These are phyloP conservation scores for Brachyopa scutellaris DNA, from an alignment of 2,888 invertebrate species.

Conservation along the genomic window DNA sequence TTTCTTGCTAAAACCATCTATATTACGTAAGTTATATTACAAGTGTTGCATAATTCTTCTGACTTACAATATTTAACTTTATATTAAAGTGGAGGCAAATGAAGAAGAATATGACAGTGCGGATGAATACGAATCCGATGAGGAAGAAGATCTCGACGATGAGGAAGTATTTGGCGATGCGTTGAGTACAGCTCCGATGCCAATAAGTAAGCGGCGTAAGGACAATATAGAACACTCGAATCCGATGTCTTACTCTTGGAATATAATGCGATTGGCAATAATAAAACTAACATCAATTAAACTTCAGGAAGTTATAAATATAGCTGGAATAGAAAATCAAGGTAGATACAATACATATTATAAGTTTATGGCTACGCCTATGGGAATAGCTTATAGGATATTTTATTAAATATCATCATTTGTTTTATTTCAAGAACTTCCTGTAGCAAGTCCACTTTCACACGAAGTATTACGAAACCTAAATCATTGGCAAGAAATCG, in stretches of 20 bases:
- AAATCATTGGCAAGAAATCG: slow-evolving; percentile 93
- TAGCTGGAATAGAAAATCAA: slow-evolving; percentile 94
- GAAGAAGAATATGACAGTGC: slow-evolving; percentile 94
- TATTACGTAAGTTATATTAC: slow-evolving; percentile 75
- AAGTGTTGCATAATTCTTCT: neutral
- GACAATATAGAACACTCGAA: slow-evolving; percentile 94
- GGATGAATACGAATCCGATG: slow-evolving; percentile 90
- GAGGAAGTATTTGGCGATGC: slow-evolving; percentile 89
- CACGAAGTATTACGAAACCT: slow-evolving; percentile 93
- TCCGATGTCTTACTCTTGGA: slow-evolving; percentile 98
- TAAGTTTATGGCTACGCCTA: too few species aligned
- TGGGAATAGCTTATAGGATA: too few species aligned
- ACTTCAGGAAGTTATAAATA: slow-evolving; percentile 92
- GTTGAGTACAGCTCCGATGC: slow-evolving; percentile 76
- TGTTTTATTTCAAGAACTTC: slow-evolving; percentile 86
- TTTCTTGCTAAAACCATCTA: slow-evolving; percentile 91
- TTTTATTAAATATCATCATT: too few species aligned
- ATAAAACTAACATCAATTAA: slow-evolving; percentile 92
- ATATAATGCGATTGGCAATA: slow-evolving; percentile 94
- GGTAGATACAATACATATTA: slow-evolving; percentile 85
- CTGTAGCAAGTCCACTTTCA: slow-evolving; percentile 95
- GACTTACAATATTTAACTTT: slow-evolving; percentile 35
- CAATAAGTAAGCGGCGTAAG: slow-evolving; percentile 77
- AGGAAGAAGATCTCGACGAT: slow-evolving; percentile 89
- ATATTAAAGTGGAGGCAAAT: slow-evolving; percentile 81